Conservation (phyloP, 2,113 vertebrate species). For the Rhodinocichla rosea region DNA sequence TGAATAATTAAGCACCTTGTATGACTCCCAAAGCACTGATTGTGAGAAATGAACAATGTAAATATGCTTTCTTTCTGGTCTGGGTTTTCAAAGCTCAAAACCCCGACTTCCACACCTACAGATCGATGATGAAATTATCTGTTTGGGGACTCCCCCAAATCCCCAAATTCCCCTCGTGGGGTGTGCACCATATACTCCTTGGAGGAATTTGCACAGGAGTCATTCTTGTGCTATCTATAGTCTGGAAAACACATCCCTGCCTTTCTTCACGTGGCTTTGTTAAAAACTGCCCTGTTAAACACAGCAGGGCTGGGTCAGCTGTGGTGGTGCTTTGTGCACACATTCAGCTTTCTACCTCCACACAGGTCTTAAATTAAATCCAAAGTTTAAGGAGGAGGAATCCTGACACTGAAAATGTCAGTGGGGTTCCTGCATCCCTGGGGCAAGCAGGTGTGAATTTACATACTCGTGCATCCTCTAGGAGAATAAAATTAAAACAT, state of each 20-base stretch:
- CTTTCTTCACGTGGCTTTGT: accelerated
- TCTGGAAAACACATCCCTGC: neutral
- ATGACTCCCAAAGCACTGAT: neutral
- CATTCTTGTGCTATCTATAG: accelerated
- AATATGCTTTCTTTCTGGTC: neutral
- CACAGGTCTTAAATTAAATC: neutral
- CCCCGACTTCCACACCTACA: no score
- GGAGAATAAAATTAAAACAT: neutral
- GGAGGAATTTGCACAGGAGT: neutral
- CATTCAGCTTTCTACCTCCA: neutral
- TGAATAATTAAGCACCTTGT: neutral
- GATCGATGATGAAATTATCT: no score
- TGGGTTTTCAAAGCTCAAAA: no score
- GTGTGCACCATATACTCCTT: accelerated
- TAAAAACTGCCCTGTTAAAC: neutral
- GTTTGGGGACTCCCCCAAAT: no score
- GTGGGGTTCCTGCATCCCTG: neutral
- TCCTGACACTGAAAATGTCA: no score
- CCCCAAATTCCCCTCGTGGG: no score
- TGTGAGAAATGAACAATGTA: neutral
- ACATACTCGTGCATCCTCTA: neutral
- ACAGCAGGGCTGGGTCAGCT: neutral
- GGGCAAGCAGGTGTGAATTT: neutral
- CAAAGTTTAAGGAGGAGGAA: neutral
- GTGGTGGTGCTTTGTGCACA: neutral